Conservation (phyloP, 1,140 invertebrate genomes). For the Meloidogyne floridensis region DNA sequence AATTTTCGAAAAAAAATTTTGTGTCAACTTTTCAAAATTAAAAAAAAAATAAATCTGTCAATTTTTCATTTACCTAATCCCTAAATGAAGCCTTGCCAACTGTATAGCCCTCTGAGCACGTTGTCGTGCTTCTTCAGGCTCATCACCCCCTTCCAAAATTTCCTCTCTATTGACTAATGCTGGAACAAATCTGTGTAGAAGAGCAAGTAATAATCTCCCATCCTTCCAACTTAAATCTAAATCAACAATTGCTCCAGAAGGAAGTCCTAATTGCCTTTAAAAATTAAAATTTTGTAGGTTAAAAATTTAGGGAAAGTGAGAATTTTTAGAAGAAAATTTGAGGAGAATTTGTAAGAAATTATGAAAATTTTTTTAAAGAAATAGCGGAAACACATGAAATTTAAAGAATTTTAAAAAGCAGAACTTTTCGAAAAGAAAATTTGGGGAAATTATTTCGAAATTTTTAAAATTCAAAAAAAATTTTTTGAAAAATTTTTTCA, state of each 20-base stretch:
- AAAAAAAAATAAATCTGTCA: too few species aligned
- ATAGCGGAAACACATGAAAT: too few species aligned
- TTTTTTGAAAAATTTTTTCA: too few species aligned
- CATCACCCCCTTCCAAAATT: slow-evolving; percentile 75
- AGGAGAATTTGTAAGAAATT: too few species aligned
- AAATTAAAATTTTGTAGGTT: not conserved
- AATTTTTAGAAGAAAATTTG: too few species aligned
- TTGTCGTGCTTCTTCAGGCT: slow-evolving; percentile 73
- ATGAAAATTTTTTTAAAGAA: too few species aligned
- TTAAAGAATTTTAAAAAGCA: too few species aligned
- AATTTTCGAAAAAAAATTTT: too few species aligned
- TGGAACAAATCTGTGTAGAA: slow-evolving; percentile 91
- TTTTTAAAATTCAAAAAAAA: too few species aligned
- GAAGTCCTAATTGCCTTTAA: slow-evolving; percentile 12
- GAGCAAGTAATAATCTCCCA: slow-evolving; percentile 90
- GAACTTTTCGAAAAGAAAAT: too few species aligned
- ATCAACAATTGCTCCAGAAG: slow-evolving; percentile 74
- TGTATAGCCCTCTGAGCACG: slow-evolving; percentile 89
- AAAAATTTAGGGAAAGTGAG: not conserved
- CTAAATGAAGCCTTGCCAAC: slow-evolving; percentile 85
- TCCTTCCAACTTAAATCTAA: slow-evolving; percentile 96
- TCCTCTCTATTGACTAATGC: slow-evolving; percentile 79
- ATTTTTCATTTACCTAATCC: slow-evolving; percentile 71
- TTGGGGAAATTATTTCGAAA: too few species aligned
- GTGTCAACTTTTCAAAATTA: too few species aligned